These are phyloP conservation scores for Pardosa pseudoannulata DNA, from an alignment of 2,888 invertebrate genomes.

Conservation along the genomic window DNA sequence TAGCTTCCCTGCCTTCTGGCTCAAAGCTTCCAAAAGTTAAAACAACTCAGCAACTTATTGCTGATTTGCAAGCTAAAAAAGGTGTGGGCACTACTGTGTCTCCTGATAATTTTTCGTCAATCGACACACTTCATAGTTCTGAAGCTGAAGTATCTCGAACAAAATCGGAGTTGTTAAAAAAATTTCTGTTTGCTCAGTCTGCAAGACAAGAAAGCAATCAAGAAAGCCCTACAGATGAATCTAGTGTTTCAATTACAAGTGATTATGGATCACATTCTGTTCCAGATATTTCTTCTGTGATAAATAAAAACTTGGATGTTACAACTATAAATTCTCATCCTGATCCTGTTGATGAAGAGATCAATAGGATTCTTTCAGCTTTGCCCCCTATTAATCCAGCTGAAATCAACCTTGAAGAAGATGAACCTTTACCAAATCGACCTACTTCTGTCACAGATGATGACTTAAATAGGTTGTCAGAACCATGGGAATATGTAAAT, in stretches of 20 bases:
- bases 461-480: constrained; percentile 76
- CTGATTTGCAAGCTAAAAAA: constrained; percentile 83
- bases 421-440: constrained; percentile 57
- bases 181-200: constrained; percentile 76
- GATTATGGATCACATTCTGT: constrained; percentile 62
- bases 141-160: constrained; percentile 76
- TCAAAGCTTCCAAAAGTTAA: constrained; percentile 81
- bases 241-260: constrained; percentile 48
- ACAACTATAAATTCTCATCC: constrained; percentile 55
- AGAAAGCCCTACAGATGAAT: constrained; percentile 63
- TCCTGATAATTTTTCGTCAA: constrained; percentile 42
- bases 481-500: constrained; percentile 79
- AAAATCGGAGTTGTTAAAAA: constrained; percentile 78
- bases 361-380: constrained; percentile 80
- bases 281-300: constrained; percentile 70
- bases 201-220: constrained; percentile 61
- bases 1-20: constrained; percentile 56
- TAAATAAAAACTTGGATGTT: constrained; percentile 57
- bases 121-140: constrained; percentile 63
- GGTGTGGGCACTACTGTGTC: constrained; percentile 57
- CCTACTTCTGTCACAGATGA: constrained; percentile 76
- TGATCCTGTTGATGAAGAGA: constrained; percentile 80
- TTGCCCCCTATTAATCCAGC: constrained; percentile 84
- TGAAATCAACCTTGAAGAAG: constrained; percentile 79
- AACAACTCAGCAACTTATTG: constrained; percentile 88